Percentiles rank a stretch among this genome's conserved stretches.
phyloP scores from a whole-genome alignment of 2,888 invertebrate genomes.

The Lydus trimaculatus region DNA sequence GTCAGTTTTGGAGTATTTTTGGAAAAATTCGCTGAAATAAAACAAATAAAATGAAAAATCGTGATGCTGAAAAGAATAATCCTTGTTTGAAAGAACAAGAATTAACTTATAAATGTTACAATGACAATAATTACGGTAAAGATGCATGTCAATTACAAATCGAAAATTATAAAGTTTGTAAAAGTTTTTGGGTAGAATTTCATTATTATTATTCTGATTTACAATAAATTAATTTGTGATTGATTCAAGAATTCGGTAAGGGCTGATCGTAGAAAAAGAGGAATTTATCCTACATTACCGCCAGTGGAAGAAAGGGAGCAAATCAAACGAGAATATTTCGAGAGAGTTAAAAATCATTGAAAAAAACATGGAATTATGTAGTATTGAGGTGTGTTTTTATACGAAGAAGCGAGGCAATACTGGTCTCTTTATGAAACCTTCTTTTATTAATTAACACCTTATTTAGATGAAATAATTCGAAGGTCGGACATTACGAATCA shows the following conservation, averaged over 20 bases:
- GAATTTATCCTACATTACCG: conserved; percentile 74
- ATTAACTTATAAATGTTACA: conserved; percentile 74
- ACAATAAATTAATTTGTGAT: conserved; percentile 14
- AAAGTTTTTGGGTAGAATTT: conserved; percentile 77
- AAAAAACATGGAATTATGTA: background rate
- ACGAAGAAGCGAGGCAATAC: no score
- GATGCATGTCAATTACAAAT: conserved; percentile 73
- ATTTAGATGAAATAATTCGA: no score
- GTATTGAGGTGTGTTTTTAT: no score
- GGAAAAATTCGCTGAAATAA: background rate
- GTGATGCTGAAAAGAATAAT: conserved; percentile 54
- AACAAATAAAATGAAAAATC: conserved; percentile 40
- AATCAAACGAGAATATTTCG: conserved; percentile 70
- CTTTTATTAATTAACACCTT: no score
- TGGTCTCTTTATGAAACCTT: no score
- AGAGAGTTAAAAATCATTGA: conserved; percentile 35
- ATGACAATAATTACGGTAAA: conserved; percentile 71
- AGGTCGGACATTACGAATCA: no score
- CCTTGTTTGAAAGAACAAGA: conserved; percentile 75
- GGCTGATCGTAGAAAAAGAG: conserved; percentile 67
- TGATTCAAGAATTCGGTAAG: conserved; percentile 67
- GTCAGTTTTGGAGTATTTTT: conserved; percentile 12
- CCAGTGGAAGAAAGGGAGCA: conserved; percentile 71
- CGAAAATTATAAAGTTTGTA: conserved; percentile 80
- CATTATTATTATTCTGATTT: conserved; percentile 34